Percentiles rank a stretch among this genome's conserved stretches.
Evolutionary conservation across 2,113 vertebrate genomes (phyloP).

Genomic region (Bufo gargarizans): DNA sequence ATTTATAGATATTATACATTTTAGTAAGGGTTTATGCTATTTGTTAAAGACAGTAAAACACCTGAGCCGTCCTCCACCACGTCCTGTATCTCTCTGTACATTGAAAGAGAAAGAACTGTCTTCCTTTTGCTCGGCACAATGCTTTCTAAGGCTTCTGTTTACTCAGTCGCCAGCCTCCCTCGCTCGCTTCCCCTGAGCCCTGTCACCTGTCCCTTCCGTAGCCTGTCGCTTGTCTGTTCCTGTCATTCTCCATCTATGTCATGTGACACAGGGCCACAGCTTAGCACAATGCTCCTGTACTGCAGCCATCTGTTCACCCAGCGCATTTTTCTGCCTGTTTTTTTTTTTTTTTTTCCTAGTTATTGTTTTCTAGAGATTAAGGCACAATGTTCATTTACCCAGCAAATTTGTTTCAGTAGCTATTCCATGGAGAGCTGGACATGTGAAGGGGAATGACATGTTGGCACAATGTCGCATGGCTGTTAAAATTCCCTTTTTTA

Average conservation of each 20-base stretch:
- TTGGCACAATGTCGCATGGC: not conserved
- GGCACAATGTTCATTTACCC: constrained; percentile 52
- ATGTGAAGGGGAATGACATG: constrained; percentile 33
- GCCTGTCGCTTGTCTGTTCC: constrained; percentile 42
- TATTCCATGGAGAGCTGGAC: constrained; percentile 27
- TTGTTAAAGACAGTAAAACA: too few species aligned
- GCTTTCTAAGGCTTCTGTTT: constrained; percentile 1
- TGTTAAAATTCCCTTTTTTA: not conserved
- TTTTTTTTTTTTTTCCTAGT: constrained; percentile 19
- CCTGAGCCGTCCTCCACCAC: not conserved
- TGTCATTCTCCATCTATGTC: constrained; percentile 40
- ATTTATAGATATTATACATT: too few species aligned
- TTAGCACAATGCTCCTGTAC: constrained; percentile 53
- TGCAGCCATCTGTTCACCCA: constrained; percentile 50
- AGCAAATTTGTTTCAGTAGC: constrained; percentile 41
- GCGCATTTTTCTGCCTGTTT: constrained; percentile 38
- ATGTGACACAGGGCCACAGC: constrained; percentile 46
- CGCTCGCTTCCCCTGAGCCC: constrained; percentile 27
- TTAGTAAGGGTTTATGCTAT: too few species aligned
- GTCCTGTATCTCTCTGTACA: not conserved
- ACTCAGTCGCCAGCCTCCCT: constrained; percentile 13
- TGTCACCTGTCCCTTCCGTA: constrained; percentile 46
- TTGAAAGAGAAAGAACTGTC: not conserved
- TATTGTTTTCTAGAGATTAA: constrained; percentile 52
- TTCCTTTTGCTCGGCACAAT: not conserved